Evolutionary conservation across 2,888 invertebrate genomes (phyloP), one percentile per base, ranked within the genome.

Genomic region (Cosmia trapezina): DNA sequence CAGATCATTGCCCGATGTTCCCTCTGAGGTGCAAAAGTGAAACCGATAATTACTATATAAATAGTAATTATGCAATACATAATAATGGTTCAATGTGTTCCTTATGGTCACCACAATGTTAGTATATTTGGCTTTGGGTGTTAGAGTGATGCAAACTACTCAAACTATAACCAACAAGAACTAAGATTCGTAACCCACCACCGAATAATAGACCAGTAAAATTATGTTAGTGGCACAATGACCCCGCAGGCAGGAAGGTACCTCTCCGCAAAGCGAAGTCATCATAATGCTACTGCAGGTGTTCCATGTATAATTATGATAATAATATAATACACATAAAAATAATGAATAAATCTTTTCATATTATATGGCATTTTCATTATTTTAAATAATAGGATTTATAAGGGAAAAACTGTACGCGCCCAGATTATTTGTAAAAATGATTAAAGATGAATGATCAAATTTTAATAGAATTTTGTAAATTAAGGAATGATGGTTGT

Each of bases 171-270:
- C 89, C 86, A 89, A 89, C 86, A 89, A 89, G 68, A 89, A 87
- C 81, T 86, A 89, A 88, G 87, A 87, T 87, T 86, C 86, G 80
- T 89, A 90, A 88, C 93, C 96, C 96, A 93, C 93, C 96, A 96
- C 96, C 96, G 86, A 84, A 89, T 88, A 85, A 47, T 89, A 91
- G 86, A 91, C 89, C 89, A 91, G 86, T 89, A 88, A 87, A 86
- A 87, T 89, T 84, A 90, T 94, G 95, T 96, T 96, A 96, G 95
- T 95, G 92, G 93, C 93, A 92, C 91, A 93, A 90, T 90, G 89
- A 93, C 94, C 96, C 96, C 94, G 93, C 96, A 96, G 96, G 96
- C 96, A 96, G 96, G 96, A 96, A 96, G 96, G 96, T 95, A 94
- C 95, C 95, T 93, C 92, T 95, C 95, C 95, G 95, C 94, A 95